Base-by-base conservation (phyloP, 2,888 invertebrate species). In the Drosophila kanekoi region DNA sequence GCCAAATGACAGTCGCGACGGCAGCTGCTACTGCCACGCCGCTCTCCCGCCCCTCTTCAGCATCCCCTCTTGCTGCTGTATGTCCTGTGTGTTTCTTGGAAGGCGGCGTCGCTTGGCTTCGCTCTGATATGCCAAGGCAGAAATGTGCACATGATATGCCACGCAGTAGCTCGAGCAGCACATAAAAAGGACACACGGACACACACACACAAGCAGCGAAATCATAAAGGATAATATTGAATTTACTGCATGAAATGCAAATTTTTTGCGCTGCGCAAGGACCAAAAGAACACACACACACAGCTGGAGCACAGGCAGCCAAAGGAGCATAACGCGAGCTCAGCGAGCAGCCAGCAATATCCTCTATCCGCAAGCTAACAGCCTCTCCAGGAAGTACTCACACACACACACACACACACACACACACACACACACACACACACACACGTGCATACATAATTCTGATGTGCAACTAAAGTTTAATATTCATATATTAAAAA, bases 191-290 rank as follows among this genome's bases (percentile, higher is more conserved):
- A 51, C 53, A 47, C 32, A 51, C 43, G 60, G 47, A 14, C 37
- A 47, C 23, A 23, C 41, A 52, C 40, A 68, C 56, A 48, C 60
- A 57, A 18, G 60, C 62, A 75, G 51, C 44, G 44, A 78, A 80
- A 81, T 79, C 84, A 88, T 88, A 87, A 81, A 78, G 84, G 72
- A 77, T 81, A 78, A 86, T 86, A 88, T 85, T 87, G 87, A 85
- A 83, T 83, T 86, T 88, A 77, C 79, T 88, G 81, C 77, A 87
- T 72, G 79, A 81, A 87, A 85, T 85, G 89, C 89, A 86, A 88
- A 85, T 85, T 81, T 79, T 64, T 62, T 59, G 43, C 40, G 49
- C 43, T 49, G 65, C 66, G 47, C 49, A 58, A 23, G 56, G 33
- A 70, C n/a, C n/a, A 4, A 35, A 59, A 6, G 6, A 52, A 35